Conservation (phyloP, 2,113 vertebrate genomes). For the Nannospalax galili region DNA sequence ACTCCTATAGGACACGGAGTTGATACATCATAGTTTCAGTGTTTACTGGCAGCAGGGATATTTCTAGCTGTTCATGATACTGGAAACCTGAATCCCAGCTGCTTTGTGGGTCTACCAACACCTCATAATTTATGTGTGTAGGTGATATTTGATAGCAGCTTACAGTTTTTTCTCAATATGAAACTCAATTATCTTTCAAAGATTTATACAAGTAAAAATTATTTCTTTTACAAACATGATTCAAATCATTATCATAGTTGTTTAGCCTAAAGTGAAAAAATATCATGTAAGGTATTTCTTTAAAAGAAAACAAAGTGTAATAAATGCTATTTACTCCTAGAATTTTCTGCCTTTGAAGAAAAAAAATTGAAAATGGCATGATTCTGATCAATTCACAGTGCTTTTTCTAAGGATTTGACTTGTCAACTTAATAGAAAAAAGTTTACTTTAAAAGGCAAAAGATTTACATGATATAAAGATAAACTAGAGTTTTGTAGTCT, state of each 20-base stretch:
- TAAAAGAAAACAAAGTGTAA: constrained; percentile 41
- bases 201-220: constrained; percentile 21
- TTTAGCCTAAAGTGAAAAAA: constrained; percentile 29
- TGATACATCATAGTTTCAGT: not conserved
- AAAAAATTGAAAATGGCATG: not conserved
- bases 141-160: not conserved
- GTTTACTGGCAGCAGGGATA: not conserved
- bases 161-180: not conserved
- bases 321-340: not conserved
- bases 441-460: not conserved
- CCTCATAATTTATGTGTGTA: not conserved
- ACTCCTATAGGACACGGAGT: not conserved
- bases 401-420: constrained; percentile 28
- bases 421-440: not conserved
- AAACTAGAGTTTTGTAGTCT: not conserved
- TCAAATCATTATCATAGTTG: constrained; percentile 48
- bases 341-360: constrained; percentile 41
- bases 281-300: not conserved
- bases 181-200: constrained; percentile 51
- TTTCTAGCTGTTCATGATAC: not conserved
- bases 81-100: not conserved
- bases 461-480: not conserved
- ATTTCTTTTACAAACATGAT: constrained; percentile 48
- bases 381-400: not conserved
- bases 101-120: not conserved